Evolutionary conservation across 2,797 vertebrate species (phyloP).

Genomic region (Pseudomugil tenellus): DNA sequence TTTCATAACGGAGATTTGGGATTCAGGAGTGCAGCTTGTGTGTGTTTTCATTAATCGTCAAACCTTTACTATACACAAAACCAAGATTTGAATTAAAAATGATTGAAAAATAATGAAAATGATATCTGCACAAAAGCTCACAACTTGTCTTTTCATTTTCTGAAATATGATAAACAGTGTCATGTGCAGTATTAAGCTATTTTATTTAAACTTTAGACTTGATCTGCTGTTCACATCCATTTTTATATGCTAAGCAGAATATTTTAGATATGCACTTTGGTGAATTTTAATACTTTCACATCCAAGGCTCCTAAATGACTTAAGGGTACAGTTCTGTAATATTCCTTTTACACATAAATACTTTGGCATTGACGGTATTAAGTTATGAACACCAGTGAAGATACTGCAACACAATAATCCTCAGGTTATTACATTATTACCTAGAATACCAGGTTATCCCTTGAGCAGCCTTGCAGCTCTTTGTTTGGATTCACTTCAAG

Average conservation of each 20-base stretch:
- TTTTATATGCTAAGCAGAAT: constrained; percentile 50
- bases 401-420: constrained; percentile 41
- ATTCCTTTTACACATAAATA: constrained; percentile 35
- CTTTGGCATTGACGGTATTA: constrained; percentile 30
- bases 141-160: constrained; percentile 9
- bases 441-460: constrained; percentile 24
- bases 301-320: constrained; percentile 52
- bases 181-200: constrained; percentile 12
- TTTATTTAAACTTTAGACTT: constrained; percentile 27
- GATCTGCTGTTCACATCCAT: constrained; percentile 38
- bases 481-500: constrained; percentile 51
- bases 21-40: constrained; percentile 15
- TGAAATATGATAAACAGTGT: constrained; percentile 6
- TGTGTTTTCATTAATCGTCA: constrained; percentile 9
- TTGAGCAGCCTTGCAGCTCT: constrained; percentile 34
- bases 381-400: constrained; percentile 34
- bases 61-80: not conserved
- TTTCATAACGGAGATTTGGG: constrained; percentile 23
- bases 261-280: constrained; percentile 16
- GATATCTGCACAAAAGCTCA: not conserved
- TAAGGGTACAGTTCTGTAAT: constrained; percentile 42
- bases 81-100: not conserved
- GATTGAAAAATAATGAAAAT: not conserved
- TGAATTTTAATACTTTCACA: constrained; percentile 46
- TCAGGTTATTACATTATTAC: constrained; percentile 31